These are phyloP conservation scores for Triops longicaudatus DNA, from an alignment of 1,140 invertebrate genomes.

Conservation along the genomic window DNA sequence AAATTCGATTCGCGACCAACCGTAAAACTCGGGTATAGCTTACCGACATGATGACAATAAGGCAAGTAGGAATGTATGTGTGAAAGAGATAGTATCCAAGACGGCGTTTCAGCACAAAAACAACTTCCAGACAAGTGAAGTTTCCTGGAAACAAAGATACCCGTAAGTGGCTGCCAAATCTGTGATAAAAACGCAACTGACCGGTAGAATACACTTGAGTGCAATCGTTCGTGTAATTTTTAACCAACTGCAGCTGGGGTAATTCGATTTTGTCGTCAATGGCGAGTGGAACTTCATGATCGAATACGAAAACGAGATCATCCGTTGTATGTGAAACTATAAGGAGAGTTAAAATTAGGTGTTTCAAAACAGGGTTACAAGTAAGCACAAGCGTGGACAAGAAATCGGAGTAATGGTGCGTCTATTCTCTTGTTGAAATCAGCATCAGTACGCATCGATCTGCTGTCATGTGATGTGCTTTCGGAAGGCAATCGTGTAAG, in stretches of 20 bases:
- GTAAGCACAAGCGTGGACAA: background rate
- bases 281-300: constrained; percentile 75
- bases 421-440: background rate
- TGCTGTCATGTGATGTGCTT: constrained; percentile 4
- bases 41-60: constrained; percentile 76
- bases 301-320: constrained; percentile 83
- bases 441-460: background rate
- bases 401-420: background rate
- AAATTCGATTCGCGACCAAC: too few relatives aligned
- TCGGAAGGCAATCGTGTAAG: background rate
- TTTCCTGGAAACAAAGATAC: constrained; percentile 50
- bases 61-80: constrained; percentile 76
- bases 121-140: constrained; percentile 78
- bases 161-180: background rate
- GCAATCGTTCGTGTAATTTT: constrained; percentile 76
- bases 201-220: constrained; percentile 78
- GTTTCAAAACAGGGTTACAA: background rate
- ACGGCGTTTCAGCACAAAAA: constrained; percentile 73
- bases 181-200: constrained; percentile 37
- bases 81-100: constrained; percentile 81
- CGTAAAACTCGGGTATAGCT: background rate
- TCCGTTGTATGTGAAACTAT: constrained; percentile 82
- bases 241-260: constrained; percentile 71
- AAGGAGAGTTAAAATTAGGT: background rate
- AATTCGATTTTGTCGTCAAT: constrained; percentile 82